These are phyloP conservation scores for Callyntrura sp. DNA, from an alignment of 2,888 invertebrate genomes.

Conservation along the genomic window DNA sequence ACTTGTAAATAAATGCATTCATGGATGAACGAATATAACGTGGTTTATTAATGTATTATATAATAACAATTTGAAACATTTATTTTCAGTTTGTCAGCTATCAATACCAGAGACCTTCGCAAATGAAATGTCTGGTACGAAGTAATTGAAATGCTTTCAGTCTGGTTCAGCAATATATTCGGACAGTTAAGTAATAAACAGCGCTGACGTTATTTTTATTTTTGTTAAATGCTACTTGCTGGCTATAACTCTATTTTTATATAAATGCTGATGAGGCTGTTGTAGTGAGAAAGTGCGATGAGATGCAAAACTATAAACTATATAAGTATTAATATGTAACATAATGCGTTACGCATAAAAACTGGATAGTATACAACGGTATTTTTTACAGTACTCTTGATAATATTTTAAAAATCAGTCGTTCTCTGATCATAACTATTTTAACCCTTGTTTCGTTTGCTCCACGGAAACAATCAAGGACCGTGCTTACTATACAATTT, in stretches of 20 bases:
- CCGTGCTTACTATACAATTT: neutral
- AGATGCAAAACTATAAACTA: slow-evolving; percentile 10
- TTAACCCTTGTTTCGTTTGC: neutral
- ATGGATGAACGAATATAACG: too few relatives aligned
- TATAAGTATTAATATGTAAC: neutral
- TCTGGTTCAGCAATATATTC: slow-evolving; percentile 11
- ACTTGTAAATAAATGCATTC: too few relatives aligned
- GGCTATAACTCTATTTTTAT: neutral
- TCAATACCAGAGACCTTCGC: neutral
- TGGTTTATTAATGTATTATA: too few relatives aligned
- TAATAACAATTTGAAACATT: neutral
- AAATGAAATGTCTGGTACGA: neutral
- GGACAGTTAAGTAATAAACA: neutral
- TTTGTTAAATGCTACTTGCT: neutral
- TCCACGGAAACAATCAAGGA: neutral
- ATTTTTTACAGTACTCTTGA: neutral
- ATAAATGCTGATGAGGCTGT: neutral
- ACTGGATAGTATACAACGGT: neutral
- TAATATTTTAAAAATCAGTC: slow-evolving; percentile 45
- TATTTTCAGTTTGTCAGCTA: too few relatives aligned
- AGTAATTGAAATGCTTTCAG: neutral
- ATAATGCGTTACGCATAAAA: too few relatives aligned
- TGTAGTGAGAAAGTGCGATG: neutral
- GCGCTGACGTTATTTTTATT: neutral
- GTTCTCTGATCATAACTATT: slow-evolving; percentile 15